Conservation (phyloP, 2,888 invertebrate genomes). For the Apantesis nais region DNA sequence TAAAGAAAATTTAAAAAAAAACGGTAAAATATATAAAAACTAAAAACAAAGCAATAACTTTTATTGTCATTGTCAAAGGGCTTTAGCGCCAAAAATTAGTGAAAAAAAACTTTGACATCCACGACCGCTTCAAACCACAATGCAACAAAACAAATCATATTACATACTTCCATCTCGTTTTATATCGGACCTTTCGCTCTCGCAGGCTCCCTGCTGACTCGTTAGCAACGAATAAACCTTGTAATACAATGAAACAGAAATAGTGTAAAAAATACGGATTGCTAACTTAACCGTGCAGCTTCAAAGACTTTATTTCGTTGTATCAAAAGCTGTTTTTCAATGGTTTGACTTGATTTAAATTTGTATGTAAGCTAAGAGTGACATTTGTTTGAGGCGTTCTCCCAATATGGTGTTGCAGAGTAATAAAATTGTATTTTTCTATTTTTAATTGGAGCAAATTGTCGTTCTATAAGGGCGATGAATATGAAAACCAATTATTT, state of each 20-base stretch:
- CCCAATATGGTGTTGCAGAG: slow-evolving; percentile 76
- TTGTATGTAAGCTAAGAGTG: slow-evolving; percentile 55
- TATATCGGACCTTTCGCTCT: slow-evolving; percentile 51
- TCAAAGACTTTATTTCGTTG: slow-evolving; percentile 14
- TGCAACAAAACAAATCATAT: slow-evolving; percentile 69
- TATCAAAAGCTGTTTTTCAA: slow-evolving; percentile 45
- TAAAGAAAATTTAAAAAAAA: not conserved
- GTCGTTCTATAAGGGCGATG: slow-evolving; percentile 53
- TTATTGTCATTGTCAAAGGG: slow-evolving; percentile 39
- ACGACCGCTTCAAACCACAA: slow-evolving; percentile 57
- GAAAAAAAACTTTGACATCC: slow-evolving; percentile 57
- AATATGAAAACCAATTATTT: slow-evolving; percentile 56
- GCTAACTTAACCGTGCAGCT: slow-evolving; percentile 38
- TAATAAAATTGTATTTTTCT: slow-evolving; percentile 77
- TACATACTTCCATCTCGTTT: slow-evolving; percentile 55
- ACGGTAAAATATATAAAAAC: not conserved
- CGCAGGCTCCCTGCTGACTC: slow-evolving; percentile 74
- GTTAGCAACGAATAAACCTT: slow-evolving; percentile 78
- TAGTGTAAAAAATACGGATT: slow-evolving; percentile 73
- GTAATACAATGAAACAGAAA: slow-evolving; percentile 80
- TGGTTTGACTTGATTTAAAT: slow-evolving; percentile 12
- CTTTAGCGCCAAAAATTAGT: slow-evolving; percentile 39
- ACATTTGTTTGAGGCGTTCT: slow-evolving; percentile 83
- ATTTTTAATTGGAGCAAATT: slow-evolving; percentile 78
- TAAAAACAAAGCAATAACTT: slow-evolving; percentile 20